Base-by-base conservation (phyloP, 92 coral and sea anemone genomes). In the Porites rus region DNA sequence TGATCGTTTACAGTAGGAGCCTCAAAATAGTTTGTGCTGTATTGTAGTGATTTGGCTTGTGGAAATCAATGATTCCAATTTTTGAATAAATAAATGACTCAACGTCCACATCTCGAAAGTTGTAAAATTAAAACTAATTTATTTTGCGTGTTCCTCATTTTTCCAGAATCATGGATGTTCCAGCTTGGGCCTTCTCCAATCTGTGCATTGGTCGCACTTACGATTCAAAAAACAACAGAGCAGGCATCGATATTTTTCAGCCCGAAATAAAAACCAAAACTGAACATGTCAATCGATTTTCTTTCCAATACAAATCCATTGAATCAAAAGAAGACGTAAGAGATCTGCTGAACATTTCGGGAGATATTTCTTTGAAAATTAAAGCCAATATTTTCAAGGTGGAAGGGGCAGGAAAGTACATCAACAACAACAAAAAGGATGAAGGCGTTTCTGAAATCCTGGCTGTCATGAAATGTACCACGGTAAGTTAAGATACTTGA, bases 301-400 rank as follows among this genome's bases (percentile, higher is more conserved):
- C 82, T 8, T 84, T 84, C 59, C 50, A 51, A 10, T 89, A 84
- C 59, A 73, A 78, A 63, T 63, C 78, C 24, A 62, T 89, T 4
- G 38, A 60, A 43, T 69, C 21, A 20, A 52, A 65, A 56, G 16
- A 77, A 28, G 92, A 89, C 14, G 69, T 71, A 67, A 69, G 80
- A 43, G 92, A 89, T 28, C 59, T 89, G 9, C 66, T 89, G n/a
- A 80, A 72, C 64, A 63, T 89, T 22, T 89, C 92, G 43, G 92
- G 92, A 2, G 85, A 72, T 6, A 76, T 89, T 43, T 89, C 92
- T 10, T 18, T 89, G 4, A 72, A 89, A 73, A 38, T 89, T 18
- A 89, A 83, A 25, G 89, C 92, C 4, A 79, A 66, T 24, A 21
- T 89, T 20, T n/a, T 89, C 19, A 67, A 78, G 56, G 85, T 89